Base-by-base conservation (phyloP, 2,797 vertebrate genomes). In the Danio jaintianensis region DNA sequence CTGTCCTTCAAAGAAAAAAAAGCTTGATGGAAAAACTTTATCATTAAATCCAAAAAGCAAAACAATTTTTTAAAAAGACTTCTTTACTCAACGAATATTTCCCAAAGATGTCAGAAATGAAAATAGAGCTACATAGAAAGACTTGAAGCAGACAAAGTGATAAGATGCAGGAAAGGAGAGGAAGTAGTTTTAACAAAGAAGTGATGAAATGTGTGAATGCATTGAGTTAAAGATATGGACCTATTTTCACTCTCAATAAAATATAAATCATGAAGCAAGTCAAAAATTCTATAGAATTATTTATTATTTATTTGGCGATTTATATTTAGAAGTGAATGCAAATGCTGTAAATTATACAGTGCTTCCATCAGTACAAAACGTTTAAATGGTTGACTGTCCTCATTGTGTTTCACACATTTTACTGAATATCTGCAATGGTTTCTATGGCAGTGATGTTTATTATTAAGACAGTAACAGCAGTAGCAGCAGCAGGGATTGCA, bases 21-120 rank as follows among this genome's bases (percentile, higher is more conserved):
- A 83, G 91, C 91, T 93, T 91, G 89, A 94, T 94, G 92, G 92
- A 94, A 93, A 93, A 94, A 93, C 92, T 22, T 85, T 87, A 90
- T 88, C 87, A 88, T 92, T 90, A 90, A 91, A 90, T 82, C 78
- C 52, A 47, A 5, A 50, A 84, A 84, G 47, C 7, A 82, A 70
- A 61, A 48, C 74, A 55, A 48, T n/a, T n/a, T n/a, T n/a, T n/a
- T n/a, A n/a, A 29, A 82, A 62, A 63, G 50, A 77, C 55, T 75
- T 67, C 47, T 86, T 61, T 80, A 80, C 82, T 81, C 56, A 78
- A 83, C 53, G 81, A 68, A 85, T 79, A 72, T 83, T 83, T 72
- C 61, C 79, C 80, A 87, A 83, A 79, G 62, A 83, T 82, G 69
- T 80, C 75, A 82, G 77, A 85, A 87, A 86, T 83, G 52, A 80